Base-by-base conservation (phyloP, 2,797 vertebrate genomes). In the Tauraco hartlaubi region DNA sequence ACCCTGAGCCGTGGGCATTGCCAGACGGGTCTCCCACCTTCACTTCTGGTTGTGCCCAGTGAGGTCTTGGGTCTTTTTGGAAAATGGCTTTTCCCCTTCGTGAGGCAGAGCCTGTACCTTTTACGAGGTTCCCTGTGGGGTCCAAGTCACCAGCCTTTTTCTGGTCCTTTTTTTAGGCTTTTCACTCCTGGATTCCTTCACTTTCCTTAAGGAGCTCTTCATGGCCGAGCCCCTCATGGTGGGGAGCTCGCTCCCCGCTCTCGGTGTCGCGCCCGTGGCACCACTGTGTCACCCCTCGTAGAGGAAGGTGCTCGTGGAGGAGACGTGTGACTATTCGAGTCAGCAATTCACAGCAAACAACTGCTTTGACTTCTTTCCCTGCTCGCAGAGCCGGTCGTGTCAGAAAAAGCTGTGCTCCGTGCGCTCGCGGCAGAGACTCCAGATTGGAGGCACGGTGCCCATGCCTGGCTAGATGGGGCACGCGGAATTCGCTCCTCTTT, bases 261-360 rank as follows among this genome's bases (percentile, higher is more conserved):
- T 18, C 8, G 1, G 55, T 31, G n/a, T 35, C 2, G 3, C 0
- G 2, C 48, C 41, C 54, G 6, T 1, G 2, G 86, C 33, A 22
- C 20, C 46, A 3, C 48, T 15, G 1, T 2, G 1, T 21, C 46
- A 55, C 11, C 43, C 33, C 33, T 14, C 2, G 1, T 2, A 7
- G 64, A 35, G 51, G 46, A 48, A 46, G 52, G 33, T 1, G 9
- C 54, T 51, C 23, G 64, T 1, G 18, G 26, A 55, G 49, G 46
- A 41, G 35, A 23, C 20, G 12, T 18, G 62, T 3, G 48, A 11
- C 31, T 62, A 5, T 5, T 37, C 8, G 2, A 12, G 48, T 2
- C 6, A 4, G 37, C 37, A 56, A 6, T 12, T 51, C 51, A 13
- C 55, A 56, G 82, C 62, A 39, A 75, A 56, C 9, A 18, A 16